A percentile compares a stretch with the other conserved stretches of the same genome.
Conservation (phyloP, 2,113 vertebrate genomes). For the Colistium nudipinnis region DNA sequence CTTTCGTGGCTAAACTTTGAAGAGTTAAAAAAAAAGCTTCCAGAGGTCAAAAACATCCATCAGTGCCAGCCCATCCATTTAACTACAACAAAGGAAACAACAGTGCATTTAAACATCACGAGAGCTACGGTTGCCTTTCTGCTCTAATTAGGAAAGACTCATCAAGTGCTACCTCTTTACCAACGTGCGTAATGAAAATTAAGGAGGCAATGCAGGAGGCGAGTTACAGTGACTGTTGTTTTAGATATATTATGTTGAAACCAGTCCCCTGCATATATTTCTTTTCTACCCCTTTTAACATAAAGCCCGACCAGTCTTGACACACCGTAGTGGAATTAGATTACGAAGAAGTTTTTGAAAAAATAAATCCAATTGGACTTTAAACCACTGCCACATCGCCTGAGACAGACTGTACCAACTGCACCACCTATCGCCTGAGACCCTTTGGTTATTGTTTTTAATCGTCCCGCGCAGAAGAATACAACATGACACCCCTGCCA, state of each 20-base stretch:
- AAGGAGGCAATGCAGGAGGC: neutral
- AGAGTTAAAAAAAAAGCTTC: too few species aligned
- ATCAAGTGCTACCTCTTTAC: neutral
- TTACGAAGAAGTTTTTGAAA: too few species aligned
- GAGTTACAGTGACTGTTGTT: neutral
- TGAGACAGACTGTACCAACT: too few species aligned
- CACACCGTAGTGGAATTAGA: too few species aligned
- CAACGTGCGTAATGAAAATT: neutral
- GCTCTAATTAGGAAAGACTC: constrained; percentile 33
- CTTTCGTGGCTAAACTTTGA: too few species aligned
- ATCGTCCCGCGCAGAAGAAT: neutral
- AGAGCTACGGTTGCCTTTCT: constrained; percentile 11
- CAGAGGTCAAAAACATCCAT: too few species aligned
- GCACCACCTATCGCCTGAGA: too few species aligned
- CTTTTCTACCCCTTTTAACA: too few species aligned
- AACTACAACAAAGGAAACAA: constrained; percentile 7
- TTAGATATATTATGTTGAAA: constrained; percentile 7
- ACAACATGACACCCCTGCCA: neutral
- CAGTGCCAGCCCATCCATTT: constrained; percentile 16
- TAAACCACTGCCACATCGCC: neutral
- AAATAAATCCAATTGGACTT: too few species aligned
- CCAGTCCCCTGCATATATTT: too few species aligned
- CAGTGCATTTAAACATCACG: neutral
- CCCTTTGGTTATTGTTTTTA: neutral
- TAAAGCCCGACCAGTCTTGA: too few species aligned